These are phyloP conservation scores for Gymnocheta viridis DNA, from an alignment of 2,888 invertebrate species.

Conservation along the genomic window DNA sequence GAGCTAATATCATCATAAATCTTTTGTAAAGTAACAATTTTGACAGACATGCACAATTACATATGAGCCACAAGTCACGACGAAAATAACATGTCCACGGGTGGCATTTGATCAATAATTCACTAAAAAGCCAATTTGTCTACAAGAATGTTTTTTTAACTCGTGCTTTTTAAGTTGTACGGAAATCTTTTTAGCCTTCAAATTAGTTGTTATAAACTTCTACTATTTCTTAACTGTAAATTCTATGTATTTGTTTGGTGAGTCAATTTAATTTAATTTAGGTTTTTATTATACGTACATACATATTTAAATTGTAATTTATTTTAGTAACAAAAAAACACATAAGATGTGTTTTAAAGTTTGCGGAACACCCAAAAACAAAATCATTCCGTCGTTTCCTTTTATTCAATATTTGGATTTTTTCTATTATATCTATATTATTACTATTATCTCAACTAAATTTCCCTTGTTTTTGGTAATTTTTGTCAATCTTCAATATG, in stretches of 20 bases:
- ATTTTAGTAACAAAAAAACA: not conserved
- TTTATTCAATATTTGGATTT: slow-evolving; percentile 2
- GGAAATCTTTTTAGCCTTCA: slow-evolving; percentile 1
- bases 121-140: slow-evolving; percentile 3
- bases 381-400: slow-evolving; percentile 50
- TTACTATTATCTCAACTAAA: not conserved
- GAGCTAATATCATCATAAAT: too few species aligned
- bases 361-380: slow-evolving; percentile 20
- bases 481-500: not conserved
- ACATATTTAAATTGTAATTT: slow-evolving; percentile 37
- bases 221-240: not conserved
- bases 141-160: not conserved
- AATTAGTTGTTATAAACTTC: slow-evolving; percentile 4
- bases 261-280: slow-evolving; percentile 16
- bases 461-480: not conserved
- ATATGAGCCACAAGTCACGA: too few species aligned
- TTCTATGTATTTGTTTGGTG: slow-evolving; percentile 11
- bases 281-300: slow-evolving; percentile 42
- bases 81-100: too few species aligned
- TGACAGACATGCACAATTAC: too few species aligned
- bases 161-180: not conserved
- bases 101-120: not conserved
- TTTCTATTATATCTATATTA: not conserved
- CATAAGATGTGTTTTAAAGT: slow-evolving; percentile 29
- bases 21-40: too few species aligned